A percentile compares a stretch with the other conserved stretches of the same genome.
phyloP scores from a whole-genome alignment of 2,797 vertebrate genomes.

The Myiotriccus ornatus region DNA sequence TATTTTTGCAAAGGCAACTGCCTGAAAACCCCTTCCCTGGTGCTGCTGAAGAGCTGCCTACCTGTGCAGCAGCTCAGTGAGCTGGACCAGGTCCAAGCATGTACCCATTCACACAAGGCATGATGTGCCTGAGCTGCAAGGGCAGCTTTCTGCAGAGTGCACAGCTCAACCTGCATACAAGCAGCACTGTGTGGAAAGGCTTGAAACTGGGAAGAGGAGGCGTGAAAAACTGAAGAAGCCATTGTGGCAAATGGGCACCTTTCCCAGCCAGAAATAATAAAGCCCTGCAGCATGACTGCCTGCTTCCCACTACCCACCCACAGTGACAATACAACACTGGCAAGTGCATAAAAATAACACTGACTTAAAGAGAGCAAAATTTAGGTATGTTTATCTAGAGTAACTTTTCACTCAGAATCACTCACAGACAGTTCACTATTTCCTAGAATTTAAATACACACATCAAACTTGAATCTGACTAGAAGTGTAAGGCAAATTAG shows the following conservation, averaged over 20 bases:
- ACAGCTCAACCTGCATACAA: not conserved
- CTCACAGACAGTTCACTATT: not conserved
- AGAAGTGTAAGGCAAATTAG: not conserved
- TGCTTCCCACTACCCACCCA: constrained; percentile 21
- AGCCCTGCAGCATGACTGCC: constrained; percentile 13
- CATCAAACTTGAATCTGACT: not conserved
- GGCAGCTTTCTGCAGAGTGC: not conserved
- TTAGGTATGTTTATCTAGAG: not conserved
- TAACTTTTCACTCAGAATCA: not conserved
- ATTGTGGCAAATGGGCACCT: constrained; percentile 30
- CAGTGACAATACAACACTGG: not conserved
- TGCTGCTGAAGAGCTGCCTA: not conserved
- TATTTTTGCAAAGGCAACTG: not conserved
- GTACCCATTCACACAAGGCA: not conserved
- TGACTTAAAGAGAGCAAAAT: not conserved
- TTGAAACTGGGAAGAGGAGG: not conserved
- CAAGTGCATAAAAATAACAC: not conserved
- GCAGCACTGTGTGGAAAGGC: not conserved
- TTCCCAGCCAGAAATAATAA: constrained; percentile 47
- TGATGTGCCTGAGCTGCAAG: not conserved
- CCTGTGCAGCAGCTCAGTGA: not conserved
- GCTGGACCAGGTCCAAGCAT: accelerated
- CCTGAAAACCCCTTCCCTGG: not conserved
- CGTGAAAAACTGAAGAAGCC: not conserved
- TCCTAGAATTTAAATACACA: not conserved